phyloP scores from a whole-genome alignment of 2,888 invertebrate genomes.

The Ophion obscuratus region DNA sequence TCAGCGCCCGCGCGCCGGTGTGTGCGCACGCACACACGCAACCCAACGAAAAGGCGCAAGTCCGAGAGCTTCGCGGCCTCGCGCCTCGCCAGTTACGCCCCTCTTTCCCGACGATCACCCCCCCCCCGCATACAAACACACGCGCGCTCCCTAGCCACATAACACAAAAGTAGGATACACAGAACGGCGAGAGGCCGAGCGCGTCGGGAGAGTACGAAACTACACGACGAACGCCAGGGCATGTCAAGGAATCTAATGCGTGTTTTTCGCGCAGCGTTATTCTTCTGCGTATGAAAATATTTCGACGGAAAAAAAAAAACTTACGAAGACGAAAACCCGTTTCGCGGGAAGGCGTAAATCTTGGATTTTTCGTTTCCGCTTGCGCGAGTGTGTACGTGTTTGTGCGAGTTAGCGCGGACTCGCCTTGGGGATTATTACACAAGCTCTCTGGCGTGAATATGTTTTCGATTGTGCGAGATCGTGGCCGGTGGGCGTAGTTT shows the following conservation, averaged over 20 bases:
- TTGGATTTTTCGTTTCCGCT: constrained; percentile 21
- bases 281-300: constrained; percentile 15
- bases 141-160: background rate
- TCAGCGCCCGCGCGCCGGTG: constrained; percentile 10
- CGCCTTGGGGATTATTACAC: constrained; percentile 50
- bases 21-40: constrained; percentile 15
- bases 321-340: constrained; percentile 9
- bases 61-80: background rate
- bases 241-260: constrained; percentile 67
- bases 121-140: background rate
- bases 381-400: constrained; percentile 39
- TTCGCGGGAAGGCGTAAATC: constrained; percentile 5
- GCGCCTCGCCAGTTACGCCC: constrained; percentile 8
- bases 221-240: constrained; percentile 64
- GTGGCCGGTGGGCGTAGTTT: constrained; percentile 71
- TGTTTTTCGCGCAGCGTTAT: constrained; percentile 36
- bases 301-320: background rate
- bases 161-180: constrained; percentile 57
- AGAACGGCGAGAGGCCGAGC: constrained; percentile 56
- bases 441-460: constrained; percentile 63
- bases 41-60: constrained; percentile 17
- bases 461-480: constrained; percentile 72
- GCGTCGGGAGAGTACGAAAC: constrained; percentile 64
- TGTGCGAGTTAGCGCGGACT: constrained; percentile 39
- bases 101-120: constrained; percentile 6